These are phyloP conservation scores for Xenus cinereus DNA, from an alignment of 2,113 vertebrate species.

Conservation along the genomic window DNA sequence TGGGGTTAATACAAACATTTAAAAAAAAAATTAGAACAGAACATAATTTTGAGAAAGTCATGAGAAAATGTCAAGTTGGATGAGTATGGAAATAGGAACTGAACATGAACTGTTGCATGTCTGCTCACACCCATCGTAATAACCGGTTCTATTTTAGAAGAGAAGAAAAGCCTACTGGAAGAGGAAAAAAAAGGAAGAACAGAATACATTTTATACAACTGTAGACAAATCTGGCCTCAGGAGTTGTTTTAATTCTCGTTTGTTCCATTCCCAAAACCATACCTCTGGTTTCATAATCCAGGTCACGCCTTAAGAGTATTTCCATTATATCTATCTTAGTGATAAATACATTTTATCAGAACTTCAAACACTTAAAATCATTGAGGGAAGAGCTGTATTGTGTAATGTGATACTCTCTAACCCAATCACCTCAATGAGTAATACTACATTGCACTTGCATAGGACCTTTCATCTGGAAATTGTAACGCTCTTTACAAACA, in stretches of 20 bases:
- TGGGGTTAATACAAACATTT: neutral
- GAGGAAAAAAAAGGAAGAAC: slow-evolving; percentile 53
- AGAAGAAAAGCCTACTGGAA: slow-evolving; percentile 60
- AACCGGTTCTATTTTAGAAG: slow-evolving; percentile 64
- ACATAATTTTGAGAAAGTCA: slow-evolving; percentile 39
- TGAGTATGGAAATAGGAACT: slow-evolving; percentile 56
- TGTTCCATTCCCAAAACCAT: slow-evolving; percentile 70
- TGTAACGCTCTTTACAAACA: slow-evolving; percentile 67
- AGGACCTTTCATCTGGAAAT: slow-evolving; percentile 72
- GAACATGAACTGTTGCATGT: slow-evolving; percentile 63
- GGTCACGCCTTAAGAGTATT: slow-evolving; percentile 69
- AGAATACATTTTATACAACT: slow-evolving; percentile 55
- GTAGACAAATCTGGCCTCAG: slow-evolving; percentile 65
- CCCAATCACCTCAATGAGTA: slow-evolving; percentile 69
- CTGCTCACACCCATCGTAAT: slow-evolving; percentile 49
- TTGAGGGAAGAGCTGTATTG: slow-evolving; percentile 71
- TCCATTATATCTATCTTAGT: slow-evolving; percentile 63
- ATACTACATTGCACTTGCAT: slow-evolving; percentile 62
- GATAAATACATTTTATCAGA: slow-evolving; percentile 72
- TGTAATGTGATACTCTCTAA: slow-evolving; percentile 72
- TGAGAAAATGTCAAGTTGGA: slow-evolving; percentile 56
- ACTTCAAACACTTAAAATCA: slow-evolving; percentile 69
- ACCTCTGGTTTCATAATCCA: slow-evolving; percentile 68
- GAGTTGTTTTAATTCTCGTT: slow-evolving; percentile 72
- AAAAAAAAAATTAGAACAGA: neutral